Base-by-base conservation (phyloP, 2,113 vertebrate genomes). In the Centropristis striata region DNA sequence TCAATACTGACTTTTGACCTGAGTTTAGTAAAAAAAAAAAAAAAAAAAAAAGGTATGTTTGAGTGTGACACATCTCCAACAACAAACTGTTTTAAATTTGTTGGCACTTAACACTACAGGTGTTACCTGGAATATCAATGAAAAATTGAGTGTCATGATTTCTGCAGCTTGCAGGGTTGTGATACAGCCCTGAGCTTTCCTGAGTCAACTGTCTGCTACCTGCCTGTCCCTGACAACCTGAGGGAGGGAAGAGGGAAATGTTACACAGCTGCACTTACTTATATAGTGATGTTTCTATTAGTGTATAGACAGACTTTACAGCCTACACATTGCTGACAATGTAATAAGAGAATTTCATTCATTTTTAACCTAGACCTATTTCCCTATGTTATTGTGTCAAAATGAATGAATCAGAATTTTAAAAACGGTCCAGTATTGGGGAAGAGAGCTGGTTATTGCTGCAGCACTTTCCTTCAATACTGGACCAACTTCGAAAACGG, bases 211-310 rank as follows among this genome's bases (percentile, higher is more conserved):
- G 53, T 25, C 70, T 69, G 78, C 61, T 72, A 86, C 21, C 78
- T 84, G 49, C 81, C 75, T 83, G 72, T 64, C 84, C 74, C 73
- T 86, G 84, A 4, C 71, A 77, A 44, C 63, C 84, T 83, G 75
- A 67, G 28, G 63, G 59, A 46, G n/a, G 71, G 58, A 53, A 79
- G 63, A 73, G 49, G 59, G n/a, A 80, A n/a, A 74, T 5, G 64
- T 85, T 64, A 85, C 37, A 79, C 65, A 64, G 32, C 70, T 68
- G 18, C 27, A 66, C 28, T 25, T 55, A 39, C 32, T n/a, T 8
- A 42, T 16, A 50, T 18, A 3, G 28, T 9, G 18, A 5, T 32
- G 18, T 15, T 39, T 47, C 25, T 9, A n/a, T 42, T 42, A 21
- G 32, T 3, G 21, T 0, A 53, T n/a, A 21, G 5, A 76, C 18